These are phyloP conservation scores for Trichogramma evanescens DNA, from an alignment of 2,888 invertebrate species.

Conservation along the genomic window DNA sequence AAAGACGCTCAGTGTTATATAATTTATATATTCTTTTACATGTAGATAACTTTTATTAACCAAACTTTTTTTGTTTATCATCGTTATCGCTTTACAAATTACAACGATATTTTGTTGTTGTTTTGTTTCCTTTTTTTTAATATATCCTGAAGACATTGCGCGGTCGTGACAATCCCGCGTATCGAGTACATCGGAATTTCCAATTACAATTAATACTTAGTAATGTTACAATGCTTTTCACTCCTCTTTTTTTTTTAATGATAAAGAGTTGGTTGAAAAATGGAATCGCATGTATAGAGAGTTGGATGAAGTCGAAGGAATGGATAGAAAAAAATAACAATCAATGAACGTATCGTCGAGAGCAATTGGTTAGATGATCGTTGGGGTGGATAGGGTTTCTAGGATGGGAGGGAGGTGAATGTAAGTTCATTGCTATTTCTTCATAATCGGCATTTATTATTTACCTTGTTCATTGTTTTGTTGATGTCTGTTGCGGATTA, in stretches of 20 bases:
- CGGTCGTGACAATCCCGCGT: constrained; percentile 18
- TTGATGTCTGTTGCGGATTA: too few species aligned
- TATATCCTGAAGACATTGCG: constrained; percentile 39
- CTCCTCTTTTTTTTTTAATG: too few species aligned
- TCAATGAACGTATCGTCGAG: too few species aligned
- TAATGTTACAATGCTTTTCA: too few species aligned
- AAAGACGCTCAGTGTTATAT: not conserved
- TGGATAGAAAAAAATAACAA: too few species aligned
- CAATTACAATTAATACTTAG: not conserved
- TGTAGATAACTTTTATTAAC: constrained; percentile 49
- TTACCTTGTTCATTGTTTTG: constrained; percentile 1
- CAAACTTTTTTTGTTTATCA: constrained; percentile 40
- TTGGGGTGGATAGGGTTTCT: too few species aligned
- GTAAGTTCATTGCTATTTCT: too few species aligned
- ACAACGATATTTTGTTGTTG: constrained; percentile 36
- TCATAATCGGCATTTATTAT: constrained; percentile 1
- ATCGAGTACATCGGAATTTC: constrained; percentile 20
- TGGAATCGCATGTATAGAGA: too few species aligned
- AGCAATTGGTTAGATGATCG: too few species aligned
- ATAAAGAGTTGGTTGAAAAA: too few species aligned
- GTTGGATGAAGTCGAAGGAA: too few species aligned
- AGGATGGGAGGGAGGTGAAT: too few species aligned
- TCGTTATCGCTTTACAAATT: constrained; percentile 45
- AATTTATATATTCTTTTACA: constrained; percentile 31
- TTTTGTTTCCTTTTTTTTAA: constrained; percentile 45